Conservation (phyloP, 2,797 vertebrate genomes). For the Artibeus lituratus region DNA sequence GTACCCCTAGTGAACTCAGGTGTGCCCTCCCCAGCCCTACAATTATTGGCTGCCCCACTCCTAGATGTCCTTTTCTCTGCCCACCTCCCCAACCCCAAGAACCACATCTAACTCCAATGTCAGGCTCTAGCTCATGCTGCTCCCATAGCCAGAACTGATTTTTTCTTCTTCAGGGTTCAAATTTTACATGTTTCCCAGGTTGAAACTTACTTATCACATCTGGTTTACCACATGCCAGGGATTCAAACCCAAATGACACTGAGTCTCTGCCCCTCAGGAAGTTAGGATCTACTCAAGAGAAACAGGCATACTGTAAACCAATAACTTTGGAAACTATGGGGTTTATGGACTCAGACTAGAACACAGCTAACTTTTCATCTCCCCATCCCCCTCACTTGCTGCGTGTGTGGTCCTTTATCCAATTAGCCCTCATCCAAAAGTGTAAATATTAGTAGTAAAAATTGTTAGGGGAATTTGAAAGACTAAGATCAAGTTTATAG, state of each 20-base stretch:
- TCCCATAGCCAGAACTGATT: too few species aligned
- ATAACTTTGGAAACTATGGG: neutral
- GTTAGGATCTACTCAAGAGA: neutral
- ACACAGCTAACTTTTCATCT: neutral
- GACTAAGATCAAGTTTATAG: neutral
- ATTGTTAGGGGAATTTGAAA: neutral
- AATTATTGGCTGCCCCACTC: neutral
- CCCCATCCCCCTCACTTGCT: neutral
- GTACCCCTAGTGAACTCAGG: neutral
- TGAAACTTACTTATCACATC: neutral
- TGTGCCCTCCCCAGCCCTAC: neutral
- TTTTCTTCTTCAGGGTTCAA: neutral
- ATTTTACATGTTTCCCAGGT: too few species aligned
- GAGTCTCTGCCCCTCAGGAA: neutral
- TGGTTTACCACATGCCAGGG: neutral
- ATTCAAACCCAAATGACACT: neutral
- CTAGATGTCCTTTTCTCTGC: neutral
- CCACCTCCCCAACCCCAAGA: neutral
- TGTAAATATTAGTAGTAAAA: neutral
- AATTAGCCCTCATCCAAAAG: neutral
- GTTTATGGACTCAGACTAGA: neutral
- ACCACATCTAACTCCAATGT: neutral
- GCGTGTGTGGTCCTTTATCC: neutral
- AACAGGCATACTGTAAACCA: neutral
- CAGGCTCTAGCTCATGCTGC: neutral